Evolutionary conservation across 2,888 invertebrate genomes (phyloP).

Genomic region (Cheilosia urbana): DNA sequence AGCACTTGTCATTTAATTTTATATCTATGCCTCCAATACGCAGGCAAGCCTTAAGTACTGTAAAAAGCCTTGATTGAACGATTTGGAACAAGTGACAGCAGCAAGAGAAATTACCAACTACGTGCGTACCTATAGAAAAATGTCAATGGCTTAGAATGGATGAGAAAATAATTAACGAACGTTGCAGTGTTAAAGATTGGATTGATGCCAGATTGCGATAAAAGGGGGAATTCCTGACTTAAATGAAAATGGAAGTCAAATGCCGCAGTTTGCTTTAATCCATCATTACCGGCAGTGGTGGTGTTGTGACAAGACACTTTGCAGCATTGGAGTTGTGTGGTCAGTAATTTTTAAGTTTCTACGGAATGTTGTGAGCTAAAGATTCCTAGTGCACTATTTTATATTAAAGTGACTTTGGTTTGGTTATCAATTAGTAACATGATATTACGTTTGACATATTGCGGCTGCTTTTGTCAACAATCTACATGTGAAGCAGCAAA

Average conservation of each 20-base stretch:
- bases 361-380: background rate
- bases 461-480: too few relatives aligned
- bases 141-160: constrained; percentile 63
- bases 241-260: constrained; percentile 57
- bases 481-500: too few relatives aligned
- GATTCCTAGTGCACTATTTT: background rate
- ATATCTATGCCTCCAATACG: background rate
- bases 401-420: too few relatives aligned
- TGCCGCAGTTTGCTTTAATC: constrained; percentile 61
- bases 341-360: constrained; percentile 23
- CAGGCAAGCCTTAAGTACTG: constrained; percentile 6
- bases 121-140: constrained; percentile 55
- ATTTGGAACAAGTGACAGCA: constrained; percentile 55
- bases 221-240: constrained; percentile 46
- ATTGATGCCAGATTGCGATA: constrained; percentile 46
- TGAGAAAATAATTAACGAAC: constrained; percentile 51
- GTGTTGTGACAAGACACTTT: constrained; percentile 51
- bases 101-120: constrained; percentile 56
- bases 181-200: constrained; percentile 50
- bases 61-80: constrained; percentile 49
- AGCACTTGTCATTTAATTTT: background rate
- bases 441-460: too few relatives aligned
- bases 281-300: constrained; percentile 61
- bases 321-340: constrained; percentile 1
- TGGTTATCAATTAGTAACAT: too few relatives aligned